These are phyloP conservation scores for Python bivittatus DNA, from an alignment of 2,113 vertebrate genomes.

Conservation along the genomic window DNA sequence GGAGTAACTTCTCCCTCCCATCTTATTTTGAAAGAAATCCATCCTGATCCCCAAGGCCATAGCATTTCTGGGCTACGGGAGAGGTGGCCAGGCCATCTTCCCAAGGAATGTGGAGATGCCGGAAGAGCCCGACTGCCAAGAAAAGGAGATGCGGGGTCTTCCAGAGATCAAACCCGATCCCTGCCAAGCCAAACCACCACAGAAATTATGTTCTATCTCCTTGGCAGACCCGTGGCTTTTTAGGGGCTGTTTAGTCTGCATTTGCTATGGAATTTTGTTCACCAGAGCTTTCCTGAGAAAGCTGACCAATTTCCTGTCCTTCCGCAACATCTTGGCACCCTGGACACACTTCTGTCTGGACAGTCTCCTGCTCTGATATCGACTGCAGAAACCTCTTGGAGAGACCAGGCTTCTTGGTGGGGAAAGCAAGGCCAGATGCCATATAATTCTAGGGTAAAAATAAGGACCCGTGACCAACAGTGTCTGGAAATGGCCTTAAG, in stretches of 20 bases:
- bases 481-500: not conserved
- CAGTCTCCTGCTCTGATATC: not conserved
- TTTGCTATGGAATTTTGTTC: not conserved
- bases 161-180: not conserved
- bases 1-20: too few species aligned
- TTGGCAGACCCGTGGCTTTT: not conserved
- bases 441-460: not conserved
- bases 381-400: not conserved
- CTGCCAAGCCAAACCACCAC: not conserved
- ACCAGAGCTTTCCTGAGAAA: not conserved
- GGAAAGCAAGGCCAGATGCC: not conserved
- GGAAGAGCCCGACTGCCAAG: not conserved
- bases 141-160: not conserved
- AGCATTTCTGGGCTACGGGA: not conserved
- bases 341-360: not conserved
- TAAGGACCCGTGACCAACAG: too few species aligned
- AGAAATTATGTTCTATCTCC: not conserved
- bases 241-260: not conserved
- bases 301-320: not conserved
- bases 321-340: fast-evolving
- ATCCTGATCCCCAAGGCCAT: too few species aligned
- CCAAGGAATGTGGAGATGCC: not conserved
- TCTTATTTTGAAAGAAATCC: too few species aligned
- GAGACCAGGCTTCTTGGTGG: not conserved
- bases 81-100: not conserved